A percentile compares a stretch with the other conserved stretches of the same genome.
phyloP scores from a whole-genome alignment of 2,113 vertebrate genomes.

The Puffinus mauretanicus region DNA sequence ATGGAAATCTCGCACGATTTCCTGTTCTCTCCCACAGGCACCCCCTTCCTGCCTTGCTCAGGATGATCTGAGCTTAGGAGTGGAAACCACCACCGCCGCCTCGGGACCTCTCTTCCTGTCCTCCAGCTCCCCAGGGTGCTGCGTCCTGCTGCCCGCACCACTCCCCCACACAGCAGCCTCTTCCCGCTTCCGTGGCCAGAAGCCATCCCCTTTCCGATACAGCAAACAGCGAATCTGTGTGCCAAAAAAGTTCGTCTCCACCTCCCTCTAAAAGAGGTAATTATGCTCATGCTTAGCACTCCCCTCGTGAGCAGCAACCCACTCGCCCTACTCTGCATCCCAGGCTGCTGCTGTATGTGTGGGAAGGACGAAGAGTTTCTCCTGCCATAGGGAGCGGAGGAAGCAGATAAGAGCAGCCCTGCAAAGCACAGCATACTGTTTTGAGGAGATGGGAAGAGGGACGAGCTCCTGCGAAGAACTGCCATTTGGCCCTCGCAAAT shows the following conservation, averaged over 20 bases:
- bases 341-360: neutral
- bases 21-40: constrained; percentile 46
- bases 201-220: constrained; percentile 25
- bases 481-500: neutral
- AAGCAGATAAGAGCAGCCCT: neutral
- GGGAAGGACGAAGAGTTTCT: neutral
- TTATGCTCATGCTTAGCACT: neutral
- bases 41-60: constrained; percentile 45
- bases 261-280: neutral
- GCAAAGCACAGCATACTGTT: neutral
- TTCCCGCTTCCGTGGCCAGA: constrained; percentile 26
- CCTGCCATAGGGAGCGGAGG: neutral
- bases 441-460: neutral
- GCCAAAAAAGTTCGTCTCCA: neutral
- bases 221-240: neutral
- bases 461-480: neutral
- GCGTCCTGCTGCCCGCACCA: accelerated
- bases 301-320: neutral
- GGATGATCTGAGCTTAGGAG: constrained; percentile 1
- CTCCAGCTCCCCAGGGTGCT: constrained; percentile 23
- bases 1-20: neutral
- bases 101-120: constrained; percentile 44
- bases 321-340: neutral
- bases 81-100: constrained; percentile 8
- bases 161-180: neutral